Base-by-base conservation (phyloP, 1,140 invertebrate genomes). In the Drosophila erecta region DNA sequence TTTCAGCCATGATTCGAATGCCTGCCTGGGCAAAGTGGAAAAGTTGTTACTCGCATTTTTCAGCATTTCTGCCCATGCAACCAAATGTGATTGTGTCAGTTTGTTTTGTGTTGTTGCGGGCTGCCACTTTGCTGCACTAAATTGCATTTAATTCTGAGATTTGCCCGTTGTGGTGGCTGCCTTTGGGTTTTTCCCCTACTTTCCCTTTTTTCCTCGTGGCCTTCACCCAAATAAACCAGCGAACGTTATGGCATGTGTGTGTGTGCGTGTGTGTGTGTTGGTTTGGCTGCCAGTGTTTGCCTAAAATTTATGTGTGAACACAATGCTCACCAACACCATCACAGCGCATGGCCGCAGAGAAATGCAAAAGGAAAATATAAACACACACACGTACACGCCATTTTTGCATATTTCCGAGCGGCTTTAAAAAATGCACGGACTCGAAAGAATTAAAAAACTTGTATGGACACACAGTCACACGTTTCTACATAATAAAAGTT, bases 61-160 rank as follows among this genome's bases (percentile, higher is more conserved):
- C 50, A 27, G 41, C 58, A 64, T 76, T 64, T 84, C 56, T 53
- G 43, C 49, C 35, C 53, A 67, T 72, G 66, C 72, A 74, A 83
- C 55, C 75, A 69, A 64, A 79, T 72, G 76, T 62, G 43, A 71
- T 50, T 75, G 47, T 61, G 41, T 46, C 35, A 43, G 59, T 22
- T 53, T 65, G 59, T 58, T 73, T 27, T 54, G 79, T 73, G 53
- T 65, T 43, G 30, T 35, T 86, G 79, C 55, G 49, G 60, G 81
- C 60, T 83, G 83, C 79, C 84, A 87, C 79, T 89, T 89, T 87
- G 83, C 79, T 79, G 83, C 79, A 86, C 84, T 86, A 86, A 86
- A 86, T 86, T 86, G 83, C 83, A 86, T 86, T 86, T 86, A 86
- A 86, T 87, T 86, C 80, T 72, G 75, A 87, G 84, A 87, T 87